A percentile compares a stretch with the other conserved stretches of the same genome.
These are phyloP conservation scores for Gnathochromis pfefferi DNA, from an alignment of 2,113 vertebrate genomes.

Conservation along the genomic window DNA sequence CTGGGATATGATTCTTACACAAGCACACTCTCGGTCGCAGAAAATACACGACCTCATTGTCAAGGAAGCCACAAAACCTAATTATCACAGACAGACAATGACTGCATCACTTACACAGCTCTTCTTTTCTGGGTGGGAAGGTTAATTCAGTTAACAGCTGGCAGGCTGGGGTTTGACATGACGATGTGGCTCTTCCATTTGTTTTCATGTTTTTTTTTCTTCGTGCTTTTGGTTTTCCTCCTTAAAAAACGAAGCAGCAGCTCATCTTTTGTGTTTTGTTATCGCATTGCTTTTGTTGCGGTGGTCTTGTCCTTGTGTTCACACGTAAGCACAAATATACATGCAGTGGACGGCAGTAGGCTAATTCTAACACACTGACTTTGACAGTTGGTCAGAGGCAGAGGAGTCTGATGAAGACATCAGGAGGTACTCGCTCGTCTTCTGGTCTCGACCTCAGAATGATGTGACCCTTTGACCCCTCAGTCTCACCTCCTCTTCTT, in stretches of 20 bases:
- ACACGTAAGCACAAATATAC: background rate
- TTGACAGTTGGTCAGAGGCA: slow-evolving; percentile 64
- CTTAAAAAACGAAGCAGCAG: background rate
- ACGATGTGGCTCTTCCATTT: background rate
- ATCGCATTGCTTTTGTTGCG: background rate
- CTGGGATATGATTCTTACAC: background rate
- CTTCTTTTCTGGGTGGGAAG: slow-evolving; percentile 25
- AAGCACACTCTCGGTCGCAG: background rate
- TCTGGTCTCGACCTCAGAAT: background rate
- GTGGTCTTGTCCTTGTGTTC: background rate
- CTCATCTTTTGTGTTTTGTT: background rate
- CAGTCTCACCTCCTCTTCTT: background rate
- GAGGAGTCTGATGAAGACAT: slow-evolving; percentile 54
- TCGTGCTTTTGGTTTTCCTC: background rate
- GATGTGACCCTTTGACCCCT: slow-evolving; percentile 28
- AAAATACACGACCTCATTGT: background rate
- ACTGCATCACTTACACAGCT: slow-evolving; percentile 7
- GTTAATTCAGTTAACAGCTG: slow-evolving; percentile 22
- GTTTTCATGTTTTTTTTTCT: background rate
- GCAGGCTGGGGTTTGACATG: slow-evolving; percentile 2
- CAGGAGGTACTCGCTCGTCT: slow-evolving; percentile 50
- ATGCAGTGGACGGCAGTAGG: background rate
- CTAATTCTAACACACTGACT: slow-evolving; percentile 40
- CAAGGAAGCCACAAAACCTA: slow-evolving; percentile 16
- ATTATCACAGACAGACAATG: slow-evolving; percentile 19